A percentile compares a stretch with the other conserved stretches of the same genome.
Conservation (phyloP, 2,113 vertebrate species). For the Sinocyclocheilus anshuiensis region DNA sequence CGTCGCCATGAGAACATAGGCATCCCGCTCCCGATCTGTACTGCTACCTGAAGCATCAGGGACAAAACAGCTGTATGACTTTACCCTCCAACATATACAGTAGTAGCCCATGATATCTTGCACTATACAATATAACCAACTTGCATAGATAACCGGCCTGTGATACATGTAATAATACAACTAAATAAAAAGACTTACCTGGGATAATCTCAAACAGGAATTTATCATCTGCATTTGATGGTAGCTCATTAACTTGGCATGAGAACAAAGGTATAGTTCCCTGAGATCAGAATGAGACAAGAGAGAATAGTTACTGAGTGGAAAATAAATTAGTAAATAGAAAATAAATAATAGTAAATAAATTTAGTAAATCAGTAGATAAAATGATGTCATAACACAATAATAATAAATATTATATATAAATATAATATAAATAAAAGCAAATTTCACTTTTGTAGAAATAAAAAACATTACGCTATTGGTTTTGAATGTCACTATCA, state of each 20-base stretch:
- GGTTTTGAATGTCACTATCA: too few species aligned
- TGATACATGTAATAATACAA: neutral
- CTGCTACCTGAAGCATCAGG: neutral
- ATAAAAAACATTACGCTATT: too few species aligned
- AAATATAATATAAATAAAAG: neutral
- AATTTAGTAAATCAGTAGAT: too few species aligned
- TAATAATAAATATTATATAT: too few species aligned
- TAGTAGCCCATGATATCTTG: neutral
- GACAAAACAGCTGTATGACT: neutral
- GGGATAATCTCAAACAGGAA: conserved; percentile 92
- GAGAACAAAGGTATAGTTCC: conserved; percentile 84
- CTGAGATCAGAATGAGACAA: conserved; percentile 66
- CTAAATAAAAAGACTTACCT: conserved; percentile 73
- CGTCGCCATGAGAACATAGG: conserved; percentile 87
- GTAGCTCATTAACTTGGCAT: conserved; percentile 84
- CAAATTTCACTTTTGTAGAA: too few species aligned
- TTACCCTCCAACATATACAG: neutral
- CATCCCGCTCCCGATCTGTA: conserved; percentile 80
- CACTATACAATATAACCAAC: neutral
- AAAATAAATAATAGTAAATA: too few species aligned
- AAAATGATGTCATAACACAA: too few species aligned
- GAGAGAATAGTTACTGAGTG: neutral
- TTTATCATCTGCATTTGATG: conserved; percentile 84
- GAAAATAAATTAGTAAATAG: too few species aligned
- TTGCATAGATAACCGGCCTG: neutral